Base-by-base conservation (phyloP, 2,888 invertebrate species). In the Eurytoma californica region DNA sequence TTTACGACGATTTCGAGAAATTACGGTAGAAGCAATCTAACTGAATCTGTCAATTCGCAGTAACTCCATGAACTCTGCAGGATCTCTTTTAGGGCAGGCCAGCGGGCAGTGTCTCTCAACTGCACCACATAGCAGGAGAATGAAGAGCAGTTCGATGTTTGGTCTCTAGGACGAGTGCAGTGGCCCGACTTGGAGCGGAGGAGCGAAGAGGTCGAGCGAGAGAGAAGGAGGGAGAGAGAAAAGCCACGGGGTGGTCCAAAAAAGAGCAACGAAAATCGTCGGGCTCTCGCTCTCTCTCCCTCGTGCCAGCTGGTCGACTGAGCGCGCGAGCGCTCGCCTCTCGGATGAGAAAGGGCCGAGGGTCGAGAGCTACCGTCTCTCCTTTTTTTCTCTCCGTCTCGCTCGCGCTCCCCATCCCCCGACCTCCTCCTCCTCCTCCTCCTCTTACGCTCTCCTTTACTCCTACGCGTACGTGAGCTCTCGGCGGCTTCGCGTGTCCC, bases 61-160 rank as follows among this genome's bases (percentile, higher is more conserved):
- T 39, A 39, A 39, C 39, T 39, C 39, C 39, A 39, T 39, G 39
- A 39, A 39, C 39, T 39, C 39, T 9, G 39, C 39, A 39, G 39
- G 39, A 39, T 39, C 39, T 39, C 39, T 39, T 39, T 39, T 7
- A 39, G 39, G 39, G 39, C 39, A 39, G 39, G 7, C 30, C 39
- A 39, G 39, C 84, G 85, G 84, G 84, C 85, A 86, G 86, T 85
- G 86, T 78, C 83, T 86, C 86, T 85, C 86, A 86, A 86, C 85
- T 80, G 28, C 77, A 67, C 55, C 69, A 75, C 76, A 79, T 72
- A 67, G 63, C 67, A 69, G 57, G 60, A 16, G 30, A 47, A 70
- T 51, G 18, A 51, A n/a, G 4, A 66, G 53, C 53, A 53, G 53
- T n/a, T 3, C 13, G 13, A 49, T 14, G 30, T 66, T 24, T 13